Base-by-base conservation (phyloP, 2,888 invertebrate species). In the Psococerastis gibbosa region DNA sequence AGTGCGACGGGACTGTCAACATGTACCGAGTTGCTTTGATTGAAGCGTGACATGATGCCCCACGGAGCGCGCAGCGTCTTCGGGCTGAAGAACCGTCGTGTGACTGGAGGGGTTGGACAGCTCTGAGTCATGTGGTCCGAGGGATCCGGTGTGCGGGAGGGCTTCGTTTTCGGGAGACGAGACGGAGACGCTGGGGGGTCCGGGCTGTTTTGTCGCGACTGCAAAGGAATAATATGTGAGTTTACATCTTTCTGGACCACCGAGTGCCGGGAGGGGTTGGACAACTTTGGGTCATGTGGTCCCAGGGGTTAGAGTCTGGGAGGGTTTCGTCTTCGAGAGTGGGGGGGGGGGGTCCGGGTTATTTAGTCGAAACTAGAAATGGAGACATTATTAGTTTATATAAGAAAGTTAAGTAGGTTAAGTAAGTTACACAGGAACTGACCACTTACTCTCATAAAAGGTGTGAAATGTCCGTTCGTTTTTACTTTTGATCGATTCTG, bases 51-150 rank as follows among this genome's bases (percentile, higher is more conserved):
- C 38, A 38, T 38, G 22, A 54, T 52, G 16, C 51, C 53, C 51
- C 83, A 78, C n/a, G 83, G 80, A 60, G 77, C 83, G 48, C 81
- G 69, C 48, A 85, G 62, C 22, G 76, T 78, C 60, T 82, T 83
- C 8, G 84, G 78, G 54, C 81, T 83, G 35, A 83, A 70, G 63
- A 85, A 82, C 60, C 80, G 74, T 52, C 82, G 70, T 48, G 68
- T 69, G 53, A 78, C 77, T 1, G 81, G 81, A 35, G 85, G 84
- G 41, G 84, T 84, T 35, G 84, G 83, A 56, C 83, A 84, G 51
- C 65, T 62, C 62, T 49, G 2, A 49, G 49, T 46, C 41, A 22
- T 18, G 22, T 46, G 11, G 46, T 35, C 42, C 32, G 22, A 20
- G 6, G 22, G 42, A 38, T 47, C 9, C 9, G 18, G 42, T 31